Evolutionary conservation across 2,797 vertebrate species (phyloP), one percentile per base, ranked within the genome.

Genomic region (Lagocephalus sceleratus): DNA sequence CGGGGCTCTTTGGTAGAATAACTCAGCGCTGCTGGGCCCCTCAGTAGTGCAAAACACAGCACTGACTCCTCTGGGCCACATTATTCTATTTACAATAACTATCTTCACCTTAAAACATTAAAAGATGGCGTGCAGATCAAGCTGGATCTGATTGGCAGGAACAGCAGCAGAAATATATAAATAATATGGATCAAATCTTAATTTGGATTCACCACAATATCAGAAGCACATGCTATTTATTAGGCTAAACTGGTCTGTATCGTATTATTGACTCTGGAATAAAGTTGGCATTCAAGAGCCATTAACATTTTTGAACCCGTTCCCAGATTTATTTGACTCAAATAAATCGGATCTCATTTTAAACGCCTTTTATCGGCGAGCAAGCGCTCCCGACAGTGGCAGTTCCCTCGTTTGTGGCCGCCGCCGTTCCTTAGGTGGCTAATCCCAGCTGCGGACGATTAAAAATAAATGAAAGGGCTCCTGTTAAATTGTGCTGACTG

Each of bases 1-100:
- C 19, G 10, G 5, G 57, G 72, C 50, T 20, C 54, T 54, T 55
- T 55, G 69, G 65, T 60, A 66, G 72, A 22, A 54, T 43, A 47
- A 42, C 49, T 52, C 6, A 41, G 41, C 49, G 44, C 63, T 12
- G 3, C 63, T 19, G 58, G 61, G 64, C 57, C 61, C 58, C 68
- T n/a, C 45, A n/a, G 39, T 57, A 39, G 60, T 59, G 22, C 44
- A 60, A 63, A 65, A 57, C 61, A 49, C 45, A 38, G 16, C 0
- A 12, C 52, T n/a, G 29, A 47, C 57, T 63, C 47, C 42, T 29
- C 53, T 53, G 15, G 39, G 15, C 39, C 51, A 6, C 40, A 41
- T 35, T 44, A 66, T 68, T 60, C 6, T 40, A 40, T 40, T 40
- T 16, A 40, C 5, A 40, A 40, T 40, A n/a, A 22, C 42, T 6